Evolutionary conservation across 2,888 invertebrate species (phyloP).

Genomic region (Caenorhabditis sp.): DNA sequence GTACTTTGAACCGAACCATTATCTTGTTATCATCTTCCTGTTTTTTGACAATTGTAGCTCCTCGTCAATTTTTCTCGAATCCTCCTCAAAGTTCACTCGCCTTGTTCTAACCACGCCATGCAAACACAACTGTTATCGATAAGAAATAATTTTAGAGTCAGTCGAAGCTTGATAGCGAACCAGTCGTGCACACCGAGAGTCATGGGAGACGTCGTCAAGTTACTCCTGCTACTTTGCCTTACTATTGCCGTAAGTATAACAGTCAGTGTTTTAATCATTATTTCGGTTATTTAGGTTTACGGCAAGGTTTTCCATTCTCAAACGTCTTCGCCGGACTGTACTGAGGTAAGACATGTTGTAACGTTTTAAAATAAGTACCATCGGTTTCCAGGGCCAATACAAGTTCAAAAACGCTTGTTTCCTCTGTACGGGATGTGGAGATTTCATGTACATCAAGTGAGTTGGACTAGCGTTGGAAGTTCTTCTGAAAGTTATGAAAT

Average conservation of each 20-base stretch:
- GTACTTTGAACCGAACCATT: constrained; percentile 4
- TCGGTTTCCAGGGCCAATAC: constrained; percentile 59
- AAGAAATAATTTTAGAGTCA: constrained; percentile 36
- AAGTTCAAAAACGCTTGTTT: constrained; percentile 61
- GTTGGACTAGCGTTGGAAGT: neutral
- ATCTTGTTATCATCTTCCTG: constrained; percentile 13
- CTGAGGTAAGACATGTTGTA: constrained; percentile 25
- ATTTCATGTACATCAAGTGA: constrained; percentile 69
- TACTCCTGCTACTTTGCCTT: constrained; percentile 21
- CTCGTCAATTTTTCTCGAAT: constrained; percentile 8
- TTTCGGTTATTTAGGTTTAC: constrained; percentile 3
- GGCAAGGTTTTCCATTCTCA: neutral
- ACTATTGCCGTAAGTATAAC: constrained; percentile 16
- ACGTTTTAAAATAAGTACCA: too few species aligned
- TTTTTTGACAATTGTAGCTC: constrained; percentile 22
- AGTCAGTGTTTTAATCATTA: neutral
- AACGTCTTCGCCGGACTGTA: neutral
- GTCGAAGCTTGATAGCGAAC: constrained; percentile 23
- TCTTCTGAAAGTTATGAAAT: constrained; percentile 1
- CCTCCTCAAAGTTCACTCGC: constrained; percentile 29
- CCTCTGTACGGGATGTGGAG: constrained; percentile 66
- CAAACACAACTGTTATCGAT: constrained; percentile 54
- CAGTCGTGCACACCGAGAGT: constrained; percentile 37
- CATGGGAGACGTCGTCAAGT: constrained; percentile 31
- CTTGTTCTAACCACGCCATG: constrained; percentile 46